Conservation (phyloP, 2,888 invertebrate genomes). For the Alloscopus bannaensis region DNA sequence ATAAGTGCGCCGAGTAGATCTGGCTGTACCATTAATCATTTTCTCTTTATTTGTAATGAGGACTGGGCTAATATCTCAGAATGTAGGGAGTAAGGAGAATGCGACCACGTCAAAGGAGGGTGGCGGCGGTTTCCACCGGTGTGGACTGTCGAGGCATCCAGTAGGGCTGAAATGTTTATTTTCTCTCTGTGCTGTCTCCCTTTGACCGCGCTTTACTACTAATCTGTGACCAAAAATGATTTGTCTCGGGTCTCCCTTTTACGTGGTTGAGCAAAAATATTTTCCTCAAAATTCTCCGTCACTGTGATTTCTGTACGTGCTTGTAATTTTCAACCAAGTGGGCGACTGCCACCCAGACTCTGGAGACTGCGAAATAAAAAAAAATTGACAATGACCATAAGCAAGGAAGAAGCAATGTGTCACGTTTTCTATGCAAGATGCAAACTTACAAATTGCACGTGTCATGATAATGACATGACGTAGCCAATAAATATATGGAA, state of each 20-base stretch:
- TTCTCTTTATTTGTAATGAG: constrained; percentile 12
- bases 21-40: constrained; percentile 57
- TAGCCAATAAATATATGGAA: too few relatives aligned
- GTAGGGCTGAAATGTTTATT: too few relatives aligned
- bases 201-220: constrained; percentile 25
- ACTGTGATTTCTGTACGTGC: constrained; percentile 32
- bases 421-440: too few relatives aligned
- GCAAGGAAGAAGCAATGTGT: too few relatives aligned
- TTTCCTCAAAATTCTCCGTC: background rate
- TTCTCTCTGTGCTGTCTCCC: too few relatives aligned
- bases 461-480: too few relatives aligned
- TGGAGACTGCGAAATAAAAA: too few relatives aligned
- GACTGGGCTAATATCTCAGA: background rate
- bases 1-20: constrained; percentile 50
- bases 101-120: constrained; percentile 12
- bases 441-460: too few relatives aligned
- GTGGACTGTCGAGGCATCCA: too few relatives aligned
- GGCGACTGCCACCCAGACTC: too few relatives aligned
- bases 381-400: too few relatives aligned
- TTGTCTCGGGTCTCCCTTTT: constrained; percentile 33
- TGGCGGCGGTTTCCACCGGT: background rate
- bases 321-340: too few relatives aligned
- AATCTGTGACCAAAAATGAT: constrained; percentile 56
- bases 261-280: background rate
- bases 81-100: constrained; percentile 2